These are phyloP conservation scores for Myopa tessellatipennis DNA, from an alignment of 2,888 invertebrate species.

Conservation along the genomic window DNA sequence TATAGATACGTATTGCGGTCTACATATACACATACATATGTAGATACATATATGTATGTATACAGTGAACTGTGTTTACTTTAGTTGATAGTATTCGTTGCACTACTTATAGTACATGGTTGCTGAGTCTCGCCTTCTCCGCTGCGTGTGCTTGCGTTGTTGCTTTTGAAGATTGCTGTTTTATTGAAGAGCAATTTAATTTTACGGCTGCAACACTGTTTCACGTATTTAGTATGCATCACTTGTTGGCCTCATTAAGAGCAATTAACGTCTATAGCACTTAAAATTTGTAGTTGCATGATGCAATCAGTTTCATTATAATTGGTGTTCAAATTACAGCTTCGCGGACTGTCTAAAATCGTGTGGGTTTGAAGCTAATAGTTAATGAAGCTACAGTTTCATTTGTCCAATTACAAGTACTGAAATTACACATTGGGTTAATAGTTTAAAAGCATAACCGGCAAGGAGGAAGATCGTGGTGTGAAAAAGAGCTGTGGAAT, in stretches of 20 bases:
- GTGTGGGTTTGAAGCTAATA: no score
- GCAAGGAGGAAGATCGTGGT: no score
- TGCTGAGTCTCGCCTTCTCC: not conserved
- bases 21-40: not conserved
- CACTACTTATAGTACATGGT: no score
- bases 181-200: constrained; percentile 12
- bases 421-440: no score
- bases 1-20: no score
- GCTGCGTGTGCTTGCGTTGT: not conserved
- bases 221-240: constrained; percentile 12
- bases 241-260: not conserved
- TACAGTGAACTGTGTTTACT: not conserved
- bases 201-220: constrained; percentile 3
- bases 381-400: no score
- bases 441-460: no score
- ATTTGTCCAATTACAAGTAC: no score
- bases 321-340: constrained; percentile 17
- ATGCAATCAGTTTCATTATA: not conserved
- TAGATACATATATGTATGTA: constrained; percentile 11
- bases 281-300: not conserved
- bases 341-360: constrained; percentile 13
- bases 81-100: no score
- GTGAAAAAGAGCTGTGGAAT: no score
- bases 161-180: not conserved
- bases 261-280: not conserved